A percentile compares a stretch with the other conserved stretches of the same genome.
phyloP scores from a whole-genome alignment of 2,888 invertebrate species.

The Neelides folsomi region DNA sequence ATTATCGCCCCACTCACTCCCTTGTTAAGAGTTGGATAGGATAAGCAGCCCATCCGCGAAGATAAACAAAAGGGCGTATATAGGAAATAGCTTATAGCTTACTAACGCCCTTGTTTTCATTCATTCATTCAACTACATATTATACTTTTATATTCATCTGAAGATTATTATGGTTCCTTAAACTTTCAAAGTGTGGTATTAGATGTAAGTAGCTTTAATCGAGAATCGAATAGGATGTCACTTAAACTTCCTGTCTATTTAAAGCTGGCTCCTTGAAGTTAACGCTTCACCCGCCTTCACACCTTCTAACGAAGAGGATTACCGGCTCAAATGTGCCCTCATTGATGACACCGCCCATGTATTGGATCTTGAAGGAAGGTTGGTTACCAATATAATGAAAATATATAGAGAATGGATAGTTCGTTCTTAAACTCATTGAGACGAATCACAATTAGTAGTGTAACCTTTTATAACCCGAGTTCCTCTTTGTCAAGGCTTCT shows the following conservation, averaged over 20 bases:
- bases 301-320: constrained; percentile 48
- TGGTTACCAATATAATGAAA: constrained; percentile 9
- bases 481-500: constrained; percentile 37
- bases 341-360: constrained; percentile 48
- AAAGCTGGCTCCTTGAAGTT: constrained; percentile 47
- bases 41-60: no score
- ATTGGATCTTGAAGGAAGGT: constrained; percentile 45
- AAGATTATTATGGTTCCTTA: no score
- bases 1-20: not conserved
- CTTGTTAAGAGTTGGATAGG: not conserved
- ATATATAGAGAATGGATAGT: not conserved
- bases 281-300: constrained; percentile 49
- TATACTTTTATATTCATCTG: no score
- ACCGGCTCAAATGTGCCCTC: constrained; percentile 46
- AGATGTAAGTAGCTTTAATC: no score
- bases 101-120: no score
- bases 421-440: not conserved
- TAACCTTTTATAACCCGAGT: not conserved
- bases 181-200: no score
- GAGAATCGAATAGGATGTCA: no score
- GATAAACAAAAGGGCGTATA: no score
- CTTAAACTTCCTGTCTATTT: no score
- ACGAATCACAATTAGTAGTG: no score
- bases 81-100: no score
- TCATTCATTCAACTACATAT: no score